These are phyloP conservation scores for Coregonus ussuriensis DNA, from an alignment of 2,797 vertebrate genomes.

Conservation along the genomic window DNA sequence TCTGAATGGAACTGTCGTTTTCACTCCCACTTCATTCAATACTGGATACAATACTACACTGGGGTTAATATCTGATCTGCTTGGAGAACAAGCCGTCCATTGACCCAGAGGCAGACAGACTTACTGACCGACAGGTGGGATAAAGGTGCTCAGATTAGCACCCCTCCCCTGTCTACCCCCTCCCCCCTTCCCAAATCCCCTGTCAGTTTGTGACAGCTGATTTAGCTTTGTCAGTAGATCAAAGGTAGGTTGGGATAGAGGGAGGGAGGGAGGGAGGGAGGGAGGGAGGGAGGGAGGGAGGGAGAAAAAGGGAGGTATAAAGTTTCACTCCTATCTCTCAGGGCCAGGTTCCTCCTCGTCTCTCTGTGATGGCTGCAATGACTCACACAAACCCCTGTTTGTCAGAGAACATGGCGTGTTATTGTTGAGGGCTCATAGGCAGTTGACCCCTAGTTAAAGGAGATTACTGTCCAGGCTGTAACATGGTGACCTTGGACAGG, in stretches of 20 bases:
- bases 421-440: conserved; percentile 66
- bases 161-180: background rate
- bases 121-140: background rate
- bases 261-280: conserved; percentile 12
- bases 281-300: conserved; percentile 3
- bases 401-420: conserved; percentile 69
- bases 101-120: too few species aligned
- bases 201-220: conserved; percentile 20
- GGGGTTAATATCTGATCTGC: too few species aligned
- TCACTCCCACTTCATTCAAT: too few species aligned
- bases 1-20: too few species aligned
- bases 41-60: too few species aligned
- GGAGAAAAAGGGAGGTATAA: conserved; percentile 30
- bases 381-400: conserved; percentile 69
- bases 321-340: conserved; percentile 49
- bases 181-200: background rate
- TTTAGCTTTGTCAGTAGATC: conserved; percentile 27
- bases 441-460: conserved; percentile 67
- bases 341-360: conserved; percentile 24
- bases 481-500: conserved; percentile 56
- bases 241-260: background rate
- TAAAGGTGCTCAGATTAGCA: conserved; percentile 14
- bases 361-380: conserved; percentile 34
- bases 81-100: too few species aligned
- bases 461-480: conserved; percentile 46